phyloP scores from a whole-genome alignment of 2,797 vertebrate species.

The Atherinosoma microstoma region DNA sequence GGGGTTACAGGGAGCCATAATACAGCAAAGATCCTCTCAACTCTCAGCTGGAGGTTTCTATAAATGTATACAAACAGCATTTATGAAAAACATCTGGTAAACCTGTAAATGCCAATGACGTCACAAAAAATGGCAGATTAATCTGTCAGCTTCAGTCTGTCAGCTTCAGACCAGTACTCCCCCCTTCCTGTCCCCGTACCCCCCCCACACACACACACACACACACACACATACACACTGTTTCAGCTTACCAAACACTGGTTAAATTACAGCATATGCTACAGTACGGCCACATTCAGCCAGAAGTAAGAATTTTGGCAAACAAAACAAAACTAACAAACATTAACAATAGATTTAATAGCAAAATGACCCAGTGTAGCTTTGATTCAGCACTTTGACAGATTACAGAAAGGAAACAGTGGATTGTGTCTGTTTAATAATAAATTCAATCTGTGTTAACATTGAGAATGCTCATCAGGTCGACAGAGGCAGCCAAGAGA shows the following conservation, averaged over 20 bases:
- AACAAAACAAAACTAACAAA: conserved; percentile 11
- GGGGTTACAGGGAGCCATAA: conserved; percentile 39
- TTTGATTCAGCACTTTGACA: conserved; percentile 41
- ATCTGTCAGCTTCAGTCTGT: background rate
- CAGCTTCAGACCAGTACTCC: background rate
- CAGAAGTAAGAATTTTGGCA: conserved; percentile 54
- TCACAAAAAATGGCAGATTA: conserved; percentile 58
- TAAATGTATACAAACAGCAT: conserved; percentile 54
- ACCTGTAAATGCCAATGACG: conserved; percentile 49
- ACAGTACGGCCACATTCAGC: conserved; percentile 68
- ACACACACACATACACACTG: no score
- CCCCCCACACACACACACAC: no score
- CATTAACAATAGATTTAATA: conserved; percentile 20
- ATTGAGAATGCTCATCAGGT: conserved; percentile 57
- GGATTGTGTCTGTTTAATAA: conserved; percentile 65
- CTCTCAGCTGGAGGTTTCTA: conserved; percentile 50
- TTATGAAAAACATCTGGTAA: conserved; percentile 45
- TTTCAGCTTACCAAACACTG: conserved; percentile 54
- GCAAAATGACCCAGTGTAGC: conserved; percentile 24
- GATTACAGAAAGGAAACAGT: conserved; percentile 47
- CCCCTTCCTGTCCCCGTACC: no score
- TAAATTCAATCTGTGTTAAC: conserved; percentile 67
- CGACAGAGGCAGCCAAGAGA: conserved; percentile 69
- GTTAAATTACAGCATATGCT: conserved; percentile 53
- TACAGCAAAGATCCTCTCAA: conserved; percentile 38